Conservation (phyloP, 2,888 invertebrate genomes). For the Teinopalpus imperialis region DNA sequence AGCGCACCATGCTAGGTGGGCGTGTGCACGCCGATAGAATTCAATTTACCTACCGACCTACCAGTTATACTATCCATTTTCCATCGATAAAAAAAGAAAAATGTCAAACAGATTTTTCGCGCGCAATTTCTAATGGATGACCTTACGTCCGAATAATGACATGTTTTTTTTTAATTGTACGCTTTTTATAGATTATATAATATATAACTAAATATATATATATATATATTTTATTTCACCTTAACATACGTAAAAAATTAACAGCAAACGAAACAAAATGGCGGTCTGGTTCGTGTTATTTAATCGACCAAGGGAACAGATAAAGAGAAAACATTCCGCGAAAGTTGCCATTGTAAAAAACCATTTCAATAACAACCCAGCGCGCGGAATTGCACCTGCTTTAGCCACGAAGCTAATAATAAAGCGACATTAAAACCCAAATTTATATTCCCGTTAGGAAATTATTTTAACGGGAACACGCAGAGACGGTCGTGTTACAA, state of each 20-base stretch:
- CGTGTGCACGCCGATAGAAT: slow-evolving; percentile 23
- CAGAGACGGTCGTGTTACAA: slow-evolving; percentile 6
- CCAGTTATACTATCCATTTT: slow-evolving; percentile 14
- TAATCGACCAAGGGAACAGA: slow-evolving; percentile 12
- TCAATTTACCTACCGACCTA: slow-evolving; percentile 23
- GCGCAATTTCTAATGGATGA: slow-evolving; percentile 9
- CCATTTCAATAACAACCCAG: slow-evolving; percentile 9
- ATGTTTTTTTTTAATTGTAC: too few species aligned
- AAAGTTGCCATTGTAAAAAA: slow-evolving; percentile 21
- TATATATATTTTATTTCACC: too few species aligned
- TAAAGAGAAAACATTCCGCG: slow-evolving; percentile 22
- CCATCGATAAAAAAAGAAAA: slow-evolving; percentile 15
- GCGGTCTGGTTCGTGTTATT: neutral
- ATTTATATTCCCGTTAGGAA: slow-evolving; percentile 25
- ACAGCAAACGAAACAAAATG: slow-evolving; percentile 10
- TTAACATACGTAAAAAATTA: neutral
- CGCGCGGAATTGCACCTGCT: slow-evolving; percentile 10
- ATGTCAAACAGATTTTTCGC: slow-evolving; percentile 21
- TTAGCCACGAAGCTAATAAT: slow-evolving; percentile 15
- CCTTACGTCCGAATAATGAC: neutral
- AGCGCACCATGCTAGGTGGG: slow-evolving; percentile 13
- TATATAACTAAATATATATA: too few species aligned
- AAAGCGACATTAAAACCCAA: slow-evolving; percentile 24
- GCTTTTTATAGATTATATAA: too few species aligned
- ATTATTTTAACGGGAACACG: slow-evolving; percentile 21